Evolutionary conservation across 2,888 invertebrate species (phyloP).

Genomic region (Tortricodes alternella): DNA sequence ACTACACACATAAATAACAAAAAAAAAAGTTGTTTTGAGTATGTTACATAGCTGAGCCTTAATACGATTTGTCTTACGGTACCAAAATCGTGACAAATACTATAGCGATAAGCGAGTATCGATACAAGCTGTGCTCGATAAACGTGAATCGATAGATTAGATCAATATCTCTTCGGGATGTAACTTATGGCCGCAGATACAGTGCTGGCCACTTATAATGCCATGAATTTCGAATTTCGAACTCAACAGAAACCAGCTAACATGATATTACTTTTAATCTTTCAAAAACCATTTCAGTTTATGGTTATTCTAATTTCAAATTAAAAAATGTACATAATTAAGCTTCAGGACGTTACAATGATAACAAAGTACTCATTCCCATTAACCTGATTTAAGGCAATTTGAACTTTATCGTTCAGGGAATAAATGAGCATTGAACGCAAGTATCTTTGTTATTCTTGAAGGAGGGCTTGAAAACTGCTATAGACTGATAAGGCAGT

Average conservation of each 20-base stretch:
- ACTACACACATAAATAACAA: neutral
- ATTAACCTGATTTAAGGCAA: slow-evolving; percentile 17
- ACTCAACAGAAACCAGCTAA: neutral
- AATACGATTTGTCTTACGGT: slow-evolving; percentile 40
- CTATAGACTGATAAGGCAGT: slow-evolving; percentile 65
- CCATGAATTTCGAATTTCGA: slow-evolving; percentile 27
- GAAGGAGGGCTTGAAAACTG: slow-evolving; percentile 65
- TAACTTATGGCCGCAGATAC: slow-evolving; percentile 59
- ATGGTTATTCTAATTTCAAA: neutral
- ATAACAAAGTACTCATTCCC: slow-evolving; percentile 14
- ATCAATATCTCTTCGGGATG: slow-evolving; percentile 65
- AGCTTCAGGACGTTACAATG: slow-evolving; percentile 21
- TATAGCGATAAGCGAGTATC: slow-evolving; percentile 63
- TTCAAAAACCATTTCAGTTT: neutral
- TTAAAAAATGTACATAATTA: slow-evolving; percentile 21
- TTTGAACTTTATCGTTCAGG: slow-evolving; percentile 32
- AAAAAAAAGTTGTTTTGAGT: neutral
- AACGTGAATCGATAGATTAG: slow-evolving; percentile 74
- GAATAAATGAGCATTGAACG: slow-evolving; percentile 37
- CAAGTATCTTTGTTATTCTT: slow-evolving; percentile 32
- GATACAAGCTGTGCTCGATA: slow-evolving; percentile 67
- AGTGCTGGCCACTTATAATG: slow-evolving; percentile 39
- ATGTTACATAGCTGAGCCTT: slow-evolving; percentile 32
- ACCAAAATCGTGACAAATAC: slow-evolving; percentile 74
- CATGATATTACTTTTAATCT: neutral